Conservation (phyloP, 2,797 vertebrate species). For the Lateolabrax maculatus region DNA sequence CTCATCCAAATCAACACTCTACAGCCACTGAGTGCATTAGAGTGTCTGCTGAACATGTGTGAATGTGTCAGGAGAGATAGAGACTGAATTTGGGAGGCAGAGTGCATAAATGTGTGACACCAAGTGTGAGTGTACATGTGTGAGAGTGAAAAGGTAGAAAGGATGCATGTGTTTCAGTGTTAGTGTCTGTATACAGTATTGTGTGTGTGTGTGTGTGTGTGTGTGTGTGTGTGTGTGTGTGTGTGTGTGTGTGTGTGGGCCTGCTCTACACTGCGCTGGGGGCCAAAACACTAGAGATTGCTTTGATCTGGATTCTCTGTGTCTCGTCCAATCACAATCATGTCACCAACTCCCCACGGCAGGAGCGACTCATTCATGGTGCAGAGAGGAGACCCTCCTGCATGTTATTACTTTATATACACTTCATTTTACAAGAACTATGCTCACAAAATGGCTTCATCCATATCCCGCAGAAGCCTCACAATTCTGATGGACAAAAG, state of each 20-base stretch:
- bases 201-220: constrained; percentile 49
- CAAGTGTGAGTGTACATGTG: constrained; percentile 63
- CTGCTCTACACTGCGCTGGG: constrained; percentile 84
- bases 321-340: constrained; percentile 91
- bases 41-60: constrained; percentile 59
- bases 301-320: constrained; percentile 90
- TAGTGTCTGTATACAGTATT: constrained; percentile 58
- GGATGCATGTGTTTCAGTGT: constrained; percentile 66
- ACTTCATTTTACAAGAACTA: constrained; percentile 79
- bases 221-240: constrained; percentile 57
- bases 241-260: constrained; percentile 79
- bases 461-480: constrained; percentile 60
- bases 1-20: constrained; percentile 60
- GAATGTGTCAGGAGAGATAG: constrained; percentile 63
- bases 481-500: constrained; percentile 50
- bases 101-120: constrained; percentile 69
- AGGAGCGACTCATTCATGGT: constrained; percentile 85
- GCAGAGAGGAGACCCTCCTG: constrained; percentile 82
- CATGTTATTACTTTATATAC: constrained; percentile 84
- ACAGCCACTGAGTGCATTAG: constrained; percentile 63
- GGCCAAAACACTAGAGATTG: constrained; percentile 91
- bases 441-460: constrained; percentile 81
- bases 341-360: constrained; percentile 87
- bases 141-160: constrained; percentile 74
- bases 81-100: constrained; percentile 57